Evolutionary conservation across 1,140 invertebrate genomes (phyloP).

Genomic region (Drosophila tropicalis): DNA sequence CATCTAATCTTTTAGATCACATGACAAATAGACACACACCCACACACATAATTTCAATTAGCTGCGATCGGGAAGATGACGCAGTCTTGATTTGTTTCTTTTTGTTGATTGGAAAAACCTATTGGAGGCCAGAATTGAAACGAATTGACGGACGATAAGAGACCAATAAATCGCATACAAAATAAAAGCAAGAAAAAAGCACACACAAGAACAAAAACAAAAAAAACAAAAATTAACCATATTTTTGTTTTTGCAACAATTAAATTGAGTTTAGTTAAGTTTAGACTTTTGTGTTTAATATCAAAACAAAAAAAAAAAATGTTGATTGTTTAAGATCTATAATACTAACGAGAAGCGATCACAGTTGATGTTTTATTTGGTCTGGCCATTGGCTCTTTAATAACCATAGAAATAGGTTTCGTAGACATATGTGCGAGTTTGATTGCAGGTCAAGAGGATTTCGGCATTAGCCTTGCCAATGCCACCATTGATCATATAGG

Average conservation of each 20-base stretch:
- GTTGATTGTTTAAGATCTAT: not conserved
- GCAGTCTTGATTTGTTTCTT: slow-evolving; percentile 16
- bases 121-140: not conserved
- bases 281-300: no score
- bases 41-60: slow-evolving; percentile 18
- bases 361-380: slow-evolving; percentile 53
- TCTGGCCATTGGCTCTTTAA: slow-evolving; percentile 27
- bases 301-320: not conserved
- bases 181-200: not conserved
- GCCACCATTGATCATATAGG: slow-evolving; percentile 61
- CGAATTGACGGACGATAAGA: not conserved
- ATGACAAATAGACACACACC: slow-evolving; percentile 2
- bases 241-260: slow-evolving; percentile 4
- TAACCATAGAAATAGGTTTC: slow-evolving; percentile 77
- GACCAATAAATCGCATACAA: not conserved
- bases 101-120: not conserved
- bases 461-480: slow-evolving; percentile 56
- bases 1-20: slow-evolving; percentile 25
- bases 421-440: slow-evolving; percentile 64
- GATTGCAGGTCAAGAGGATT: slow-evolving; percentile 59
- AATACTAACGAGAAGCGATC: slow-evolving; percentile 42
- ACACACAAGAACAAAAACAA: no score
- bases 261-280: no score
- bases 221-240: no score
- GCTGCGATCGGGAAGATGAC: slow-evolving; percentile 18